phyloP scores from a whole-genome alignment of 2,888 invertebrate species.

The Pyrochroa serraticornis region DNA sequence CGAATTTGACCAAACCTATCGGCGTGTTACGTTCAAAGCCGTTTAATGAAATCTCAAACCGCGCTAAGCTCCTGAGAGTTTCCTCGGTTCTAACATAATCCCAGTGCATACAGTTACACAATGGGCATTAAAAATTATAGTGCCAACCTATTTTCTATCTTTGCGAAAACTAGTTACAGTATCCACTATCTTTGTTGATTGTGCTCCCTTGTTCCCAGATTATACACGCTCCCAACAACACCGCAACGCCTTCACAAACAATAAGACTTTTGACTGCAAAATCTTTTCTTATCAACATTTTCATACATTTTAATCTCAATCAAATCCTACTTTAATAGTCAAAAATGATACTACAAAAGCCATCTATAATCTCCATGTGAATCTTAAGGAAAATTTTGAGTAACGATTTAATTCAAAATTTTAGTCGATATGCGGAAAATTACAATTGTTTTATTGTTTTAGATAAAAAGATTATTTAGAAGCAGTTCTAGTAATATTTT shows the following conservation, averaged over 20 bases:
- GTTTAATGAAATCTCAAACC: slow-evolving; percentile 35
- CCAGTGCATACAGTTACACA: slow-evolving; percentile 36
- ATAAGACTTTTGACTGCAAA: too few species aligned
- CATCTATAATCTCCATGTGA: too few species aligned
- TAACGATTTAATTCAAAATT: too few species aligned
- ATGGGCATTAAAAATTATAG: slow-evolving; percentile 39
- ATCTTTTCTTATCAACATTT: too few species aligned
- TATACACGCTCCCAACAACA: slow-evolving; percentile 18
- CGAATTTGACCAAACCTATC: slow-evolving; percentile 22
- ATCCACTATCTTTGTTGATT: slow-evolving; percentile 25
- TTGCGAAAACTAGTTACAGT: slow-evolving; percentile 30
- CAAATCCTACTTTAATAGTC: too few species aligned
- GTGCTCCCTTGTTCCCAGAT: slow-evolving; percentile 26
- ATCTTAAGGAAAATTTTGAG: too few species aligned
- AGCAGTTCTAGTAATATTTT: too few species aligned
- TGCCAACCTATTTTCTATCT: slow-evolving; percentile 29
- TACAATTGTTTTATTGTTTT: too few species aligned
- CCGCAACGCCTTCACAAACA: slow-evolving; percentile 3
- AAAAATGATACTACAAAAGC: too few species aligned
- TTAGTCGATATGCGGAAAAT: too few species aligned
- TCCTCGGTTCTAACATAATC: slow-evolving; percentile 34
- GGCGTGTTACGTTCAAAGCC: slow-evolving; percentile 29
- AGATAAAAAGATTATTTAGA: too few species aligned
- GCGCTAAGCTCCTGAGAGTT: slow-evolving; percentile 28
- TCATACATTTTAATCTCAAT: too few species aligned